These are phyloP conservation scores for Drosophila sproati DNA, from an alignment of 1,140 invertebrate genomes.

Conservation along the genomic window DNA sequence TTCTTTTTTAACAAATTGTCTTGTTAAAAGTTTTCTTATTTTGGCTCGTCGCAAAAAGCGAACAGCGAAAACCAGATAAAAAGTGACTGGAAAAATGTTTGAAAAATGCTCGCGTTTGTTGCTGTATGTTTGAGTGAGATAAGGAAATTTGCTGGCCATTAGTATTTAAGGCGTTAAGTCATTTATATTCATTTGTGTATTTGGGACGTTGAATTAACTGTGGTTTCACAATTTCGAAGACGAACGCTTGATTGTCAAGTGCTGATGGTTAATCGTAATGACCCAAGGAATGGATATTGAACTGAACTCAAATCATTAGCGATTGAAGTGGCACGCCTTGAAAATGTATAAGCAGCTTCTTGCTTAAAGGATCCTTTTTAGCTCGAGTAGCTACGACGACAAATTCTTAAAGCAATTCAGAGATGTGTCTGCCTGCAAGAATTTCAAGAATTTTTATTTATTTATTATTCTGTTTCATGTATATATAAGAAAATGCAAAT, in stretches of 20 bases:
- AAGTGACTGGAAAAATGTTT: slow-evolving; percentile 63
- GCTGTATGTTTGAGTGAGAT: slow-evolving; percentile 45
- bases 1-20: slow-evolving; percentile 79
- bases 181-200: slow-evolving; percentile 78
- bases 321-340: slow-evolving; percentile 22
- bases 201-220: slow-evolving; percentile 1
- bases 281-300: slow-evolving; percentile 43
- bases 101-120: slow-evolving; percentile 53
- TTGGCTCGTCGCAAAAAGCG: slow-evolving; percentile 26
- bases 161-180: slow-evolving; percentile 82
- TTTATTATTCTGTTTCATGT: background rate
- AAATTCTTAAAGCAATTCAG: background rate
- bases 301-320: slow-evolving; percentile 43
- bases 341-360: background rate
- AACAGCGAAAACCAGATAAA: slow-evolving; percentile 57
- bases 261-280: slow-evolving; percentile 59
- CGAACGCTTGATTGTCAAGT: slow-evolving; percentile 44
- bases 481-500: background rate
- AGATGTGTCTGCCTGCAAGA: too few relatives aligned
- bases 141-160: slow-evolving; percentile 82
- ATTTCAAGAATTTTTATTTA: background rate
- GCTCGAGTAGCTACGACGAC: too few relatives aligned
- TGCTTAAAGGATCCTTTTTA: background rate
- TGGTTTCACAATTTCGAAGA: slow-evolving; percentile 9
- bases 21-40: slow-evolving; percentile 68